Conservation (phyloP, 2,113 vertebrate species). For the Aldabrachelys gigantea region DNA sequence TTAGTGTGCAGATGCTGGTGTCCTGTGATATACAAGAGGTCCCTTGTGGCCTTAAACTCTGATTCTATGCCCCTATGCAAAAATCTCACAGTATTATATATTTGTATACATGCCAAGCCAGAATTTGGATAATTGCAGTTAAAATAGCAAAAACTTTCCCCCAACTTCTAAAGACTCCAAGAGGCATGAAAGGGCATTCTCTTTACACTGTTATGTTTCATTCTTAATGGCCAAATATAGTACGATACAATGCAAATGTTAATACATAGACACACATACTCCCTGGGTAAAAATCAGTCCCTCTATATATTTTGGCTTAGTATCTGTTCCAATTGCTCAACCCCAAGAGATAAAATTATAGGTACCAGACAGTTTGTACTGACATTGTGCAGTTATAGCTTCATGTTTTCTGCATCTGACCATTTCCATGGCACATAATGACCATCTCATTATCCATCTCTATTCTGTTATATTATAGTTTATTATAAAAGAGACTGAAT, state of each 20-base stretch:
- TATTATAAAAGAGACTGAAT: conserved; percentile 42
- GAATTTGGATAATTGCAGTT: conserved; percentile 43
- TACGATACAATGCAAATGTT: background rate
- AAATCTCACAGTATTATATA: background rate
- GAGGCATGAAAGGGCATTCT: background rate
- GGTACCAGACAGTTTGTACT: conserved; percentile 1
- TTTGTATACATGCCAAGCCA: background rate
- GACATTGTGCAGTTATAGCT: conserved; percentile 19
- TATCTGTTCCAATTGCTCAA: background rate
- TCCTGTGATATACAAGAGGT: background rate
- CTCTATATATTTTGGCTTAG: background rate
- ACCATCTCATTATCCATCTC: background rate
- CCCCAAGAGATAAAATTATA: conserved; percentile 17
- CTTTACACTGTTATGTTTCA: background rate
- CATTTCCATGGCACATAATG: conserved; percentile 28
- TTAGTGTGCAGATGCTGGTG: background rate
- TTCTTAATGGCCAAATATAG: conserved; percentile 1
- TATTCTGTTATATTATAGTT: conserved; percentile 27
- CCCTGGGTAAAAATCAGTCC: background rate
- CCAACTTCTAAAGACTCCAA: background rate
- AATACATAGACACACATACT: conserved; percentile 4
- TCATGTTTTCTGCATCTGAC: conserved; percentile 35
- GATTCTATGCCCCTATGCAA: background rate
- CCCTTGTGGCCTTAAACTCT: background rate
- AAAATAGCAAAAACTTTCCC: conserved; percentile 2